Percentiles rank a stretch among this genome's conserved stretches.
Conservation (phyloP, 2,797 vertebrate species). For the Carduelis carduelis region DNA sequence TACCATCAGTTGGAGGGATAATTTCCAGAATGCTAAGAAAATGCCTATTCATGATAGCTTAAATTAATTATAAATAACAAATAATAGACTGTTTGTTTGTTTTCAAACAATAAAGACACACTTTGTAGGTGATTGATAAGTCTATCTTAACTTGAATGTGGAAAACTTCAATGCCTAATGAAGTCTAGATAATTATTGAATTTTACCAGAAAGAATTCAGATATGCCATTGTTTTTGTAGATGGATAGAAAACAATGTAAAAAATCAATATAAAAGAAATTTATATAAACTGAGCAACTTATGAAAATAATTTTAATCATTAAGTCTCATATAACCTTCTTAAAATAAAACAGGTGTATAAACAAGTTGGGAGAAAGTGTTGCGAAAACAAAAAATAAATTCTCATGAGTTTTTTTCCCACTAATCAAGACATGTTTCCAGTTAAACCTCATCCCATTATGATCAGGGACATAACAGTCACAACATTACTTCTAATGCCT, state of each 20-base stretch:
- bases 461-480: background rate
- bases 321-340: background rate
- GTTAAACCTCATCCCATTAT: background rate
- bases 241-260: background rate
- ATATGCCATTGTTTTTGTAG: background rate
- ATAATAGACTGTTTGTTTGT: background rate
- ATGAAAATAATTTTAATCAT: background rate
- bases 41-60: background rate
- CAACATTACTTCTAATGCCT: background rate
- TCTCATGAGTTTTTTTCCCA: background rate
- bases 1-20: background rate
- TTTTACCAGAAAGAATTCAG: background rate
- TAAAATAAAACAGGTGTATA: background rate
- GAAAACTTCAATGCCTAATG: background rate
- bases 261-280: background rate
- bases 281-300: background rate
- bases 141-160: background rate
- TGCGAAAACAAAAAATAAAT: background rate
- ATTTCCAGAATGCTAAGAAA: slow-evolving; percentile 23
- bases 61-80: background rate
- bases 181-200: background rate
- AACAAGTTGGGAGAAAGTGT: background rate
- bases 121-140: background rate
- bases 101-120: background rate
- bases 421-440: background rate